Percentiles rank a stretch among this genome's conserved stretches.
Conservation (phyloP, 2,113 vertebrate genomes). For the Mesocricetus auratus region DNA sequence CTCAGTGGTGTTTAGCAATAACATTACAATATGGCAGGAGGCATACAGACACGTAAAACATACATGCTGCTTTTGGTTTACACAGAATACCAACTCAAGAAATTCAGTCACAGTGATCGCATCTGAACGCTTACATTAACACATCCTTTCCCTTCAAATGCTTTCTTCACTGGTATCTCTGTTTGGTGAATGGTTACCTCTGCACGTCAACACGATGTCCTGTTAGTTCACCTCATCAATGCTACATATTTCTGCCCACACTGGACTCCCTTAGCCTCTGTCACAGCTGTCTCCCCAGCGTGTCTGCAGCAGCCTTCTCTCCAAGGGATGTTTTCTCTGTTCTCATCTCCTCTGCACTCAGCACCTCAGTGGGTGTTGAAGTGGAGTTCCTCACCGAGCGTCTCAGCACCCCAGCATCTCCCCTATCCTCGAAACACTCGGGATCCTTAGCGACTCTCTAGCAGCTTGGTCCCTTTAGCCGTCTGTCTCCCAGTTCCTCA, state of each 20-base stretch:
- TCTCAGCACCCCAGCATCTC: neutral
- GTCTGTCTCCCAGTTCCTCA: neutral
- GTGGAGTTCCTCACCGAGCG: neutral
- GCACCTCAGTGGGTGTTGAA: neutral
- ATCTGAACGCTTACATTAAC: neutral
- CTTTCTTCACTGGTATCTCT: neutral
- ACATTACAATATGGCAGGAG: neutral
- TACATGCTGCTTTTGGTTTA: slow-evolving; percentile 7
- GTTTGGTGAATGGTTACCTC: neutral
- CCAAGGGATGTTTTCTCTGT: neutral
- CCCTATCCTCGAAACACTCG: too few relatives aligned
- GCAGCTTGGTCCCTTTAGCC: too few relatives aligned
- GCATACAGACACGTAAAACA: neutral
- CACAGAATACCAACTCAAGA: slow-evolving; percentile 5
- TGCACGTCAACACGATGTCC: neutral
- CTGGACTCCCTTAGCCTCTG: neutral
- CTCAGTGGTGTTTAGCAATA: neutral
- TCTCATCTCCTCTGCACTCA: neutral
- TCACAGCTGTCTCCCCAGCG: neutral
- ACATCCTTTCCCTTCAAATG: neutral
- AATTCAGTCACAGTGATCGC: neutral
- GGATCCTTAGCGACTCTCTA: neutral
- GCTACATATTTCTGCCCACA: neutral
- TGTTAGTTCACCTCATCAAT: neutral
- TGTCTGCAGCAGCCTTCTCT: neutral